Evolutionary conservation across 1,140 invertebrate species (phyloP).

Genomic region (Drosophila prosaltans): DNA sequence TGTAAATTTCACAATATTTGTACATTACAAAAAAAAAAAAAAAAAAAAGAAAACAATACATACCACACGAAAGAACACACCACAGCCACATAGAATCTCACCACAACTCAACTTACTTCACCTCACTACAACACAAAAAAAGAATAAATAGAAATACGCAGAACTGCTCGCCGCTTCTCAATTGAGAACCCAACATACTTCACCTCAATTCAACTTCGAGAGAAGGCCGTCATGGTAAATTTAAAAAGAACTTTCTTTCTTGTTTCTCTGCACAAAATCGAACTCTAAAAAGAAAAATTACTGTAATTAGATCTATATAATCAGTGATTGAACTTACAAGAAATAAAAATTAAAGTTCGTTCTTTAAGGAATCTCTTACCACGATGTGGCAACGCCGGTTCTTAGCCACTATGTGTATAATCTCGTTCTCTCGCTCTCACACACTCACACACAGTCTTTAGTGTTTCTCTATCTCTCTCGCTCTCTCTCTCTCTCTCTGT

Average conservation of each 20-base stretch:
- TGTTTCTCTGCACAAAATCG: too few species aligned
- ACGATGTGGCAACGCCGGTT: too few species aligned
- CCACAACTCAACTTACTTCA: conserved; percentile 9
- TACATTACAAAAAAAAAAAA: conserved; percentile 11
- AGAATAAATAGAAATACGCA: too few species aligned
- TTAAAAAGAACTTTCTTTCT: too few species aligned
- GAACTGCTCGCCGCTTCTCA: conserved; percentile 9
- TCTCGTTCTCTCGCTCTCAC: conserved; percentile 17
- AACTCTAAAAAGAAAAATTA: too few species aligned
- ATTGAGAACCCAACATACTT: neutral
- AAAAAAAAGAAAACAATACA: neutral
- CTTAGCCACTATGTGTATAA: too few species aligned
- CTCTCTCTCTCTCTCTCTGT: conserved; percentile 3
- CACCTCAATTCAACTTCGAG: neutral
- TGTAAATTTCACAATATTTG: conserved; percentile 64
- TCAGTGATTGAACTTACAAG: too few species aligned
- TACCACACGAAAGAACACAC: conserved; percentile 20
- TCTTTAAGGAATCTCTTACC: too few species aligned
- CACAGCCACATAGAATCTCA: conserved; percentile 17
- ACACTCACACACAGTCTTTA: conserved; percentile 5
- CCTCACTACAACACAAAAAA: conserved; percentile 10
- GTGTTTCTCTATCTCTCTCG: conserved; percentile 8
- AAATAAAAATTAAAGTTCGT: too few species aligned
- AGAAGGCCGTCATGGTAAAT: neutral
- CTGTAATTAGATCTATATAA: too few species aligned